Base-by-base conservation (phyloP, 2,113 vertebrate genomes). In the Proterorhinus semilunaris region DNA sequence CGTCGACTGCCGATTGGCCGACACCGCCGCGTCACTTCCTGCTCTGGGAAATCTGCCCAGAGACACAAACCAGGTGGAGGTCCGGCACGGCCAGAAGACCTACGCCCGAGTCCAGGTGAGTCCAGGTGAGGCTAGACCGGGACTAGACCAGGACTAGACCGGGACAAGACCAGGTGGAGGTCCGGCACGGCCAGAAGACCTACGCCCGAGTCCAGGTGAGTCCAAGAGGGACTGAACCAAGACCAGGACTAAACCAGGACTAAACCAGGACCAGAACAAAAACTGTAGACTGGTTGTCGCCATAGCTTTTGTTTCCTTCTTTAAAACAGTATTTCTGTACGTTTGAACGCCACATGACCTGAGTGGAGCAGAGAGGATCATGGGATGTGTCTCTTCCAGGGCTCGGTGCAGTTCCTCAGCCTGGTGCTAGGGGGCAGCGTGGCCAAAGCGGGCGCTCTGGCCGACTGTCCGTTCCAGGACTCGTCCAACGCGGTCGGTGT, bases 391-490 rank as follows among this genome's bases (percentile, higher is more conserved):
- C 1, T 50, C 8, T 53, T 53, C 6, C 52, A 53, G 52, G 52
- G 52, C n/a, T 16, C 52, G 2, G 52, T 53, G 52, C 52, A 53
- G 52, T 53, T 53, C n/a, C 3, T 53, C 8, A 53, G 52, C n/a
- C 16, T 53, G 16, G 52, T 17, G n/a, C 16, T 53, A 1, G 52
- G 52, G 52, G 52, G 52, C 52, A 53, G 52, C 16, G 52, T 53
- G 16, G 52, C 52, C n/a, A 53, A 53, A 53, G 52, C 52, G 0
- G 52, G 52, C 3, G 52, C 52, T 17, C 52, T 53, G 52, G 52
- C 52, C n/a, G 52, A 53, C 10, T 53, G 52, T 53, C 52, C 52
- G 8, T 53, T 53, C n/a, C 52, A 53, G 52, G 52, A 53, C 17
- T 53, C 52, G 8, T 53, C 52, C 1, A 53, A 17, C n/a, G 51